Evolutionary conservation across 2,888 invertebrate genomes (phyloP).

Genomic region (Epirrita christyi): DNA sequence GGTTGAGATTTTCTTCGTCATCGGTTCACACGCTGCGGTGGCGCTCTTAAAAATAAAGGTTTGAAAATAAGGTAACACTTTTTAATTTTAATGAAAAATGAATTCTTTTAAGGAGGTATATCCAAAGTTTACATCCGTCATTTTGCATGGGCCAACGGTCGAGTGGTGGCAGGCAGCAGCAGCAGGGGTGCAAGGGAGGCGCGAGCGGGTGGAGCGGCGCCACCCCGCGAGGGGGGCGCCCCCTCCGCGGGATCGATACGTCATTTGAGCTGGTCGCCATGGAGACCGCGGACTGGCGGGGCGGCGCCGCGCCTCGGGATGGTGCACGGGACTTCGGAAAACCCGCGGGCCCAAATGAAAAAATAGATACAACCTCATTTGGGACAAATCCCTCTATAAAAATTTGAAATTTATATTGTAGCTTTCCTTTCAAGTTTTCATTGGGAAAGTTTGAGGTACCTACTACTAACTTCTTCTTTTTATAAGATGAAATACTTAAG

Average conservation of each 20-base stretch:
- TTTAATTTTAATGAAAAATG: constrained; percentile 82
- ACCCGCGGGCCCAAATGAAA: constrained; percentile 70
- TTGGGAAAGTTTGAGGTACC: constrained; percentile 25
- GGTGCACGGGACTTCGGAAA: constrained; percentile 73
- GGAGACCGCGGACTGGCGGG: constrained; percentile 84
- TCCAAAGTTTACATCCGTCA: constrained; percentile 85
- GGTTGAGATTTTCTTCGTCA: no score
- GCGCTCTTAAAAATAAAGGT: no score
- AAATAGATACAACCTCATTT: constrained; percentile 75
- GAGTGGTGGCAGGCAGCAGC: constrained; percentile 64
- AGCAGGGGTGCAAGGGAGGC: constrained; percentile 70
- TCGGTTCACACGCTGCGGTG: no score
- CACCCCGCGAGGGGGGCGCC: constrained; percentile 65
- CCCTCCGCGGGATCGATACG: constrained; percentile 84
- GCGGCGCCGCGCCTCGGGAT: constrained; percentile 81
- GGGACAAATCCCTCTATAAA: constrained; percentile 71
- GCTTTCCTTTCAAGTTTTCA: constrained; percentile 43
- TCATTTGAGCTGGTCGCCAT: constrained; percentile 85
- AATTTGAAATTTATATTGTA: constrained; percentile 59
- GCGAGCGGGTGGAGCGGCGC: constrained; percentile 78
- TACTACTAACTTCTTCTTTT: constrained; percentile 7
- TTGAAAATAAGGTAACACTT: constrained; percentile 50
- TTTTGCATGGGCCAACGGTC: constrained; percentile 85
- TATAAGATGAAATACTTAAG: constrained; percentile 3
- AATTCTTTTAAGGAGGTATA: constrained; percentile 82